Evolutionary conservation across 2,113 vertebrate species (phyloP).

Genomic region (Dicentrarchus labrax): DNA sequence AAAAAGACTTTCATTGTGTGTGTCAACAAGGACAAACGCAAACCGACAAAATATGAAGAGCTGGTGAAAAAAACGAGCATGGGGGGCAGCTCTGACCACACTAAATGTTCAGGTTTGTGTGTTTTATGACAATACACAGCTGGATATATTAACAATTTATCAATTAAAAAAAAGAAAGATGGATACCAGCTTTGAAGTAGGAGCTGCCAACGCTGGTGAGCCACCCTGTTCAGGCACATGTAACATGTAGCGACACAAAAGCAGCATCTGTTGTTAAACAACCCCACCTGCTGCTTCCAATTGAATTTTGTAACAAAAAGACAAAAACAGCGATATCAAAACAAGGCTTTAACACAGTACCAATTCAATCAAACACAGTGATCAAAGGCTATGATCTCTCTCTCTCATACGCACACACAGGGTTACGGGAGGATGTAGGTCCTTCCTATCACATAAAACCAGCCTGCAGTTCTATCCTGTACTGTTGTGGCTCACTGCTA

Average conservation of each 20-base stretch:
- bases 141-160: neutral
- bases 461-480: conserved; percentile 41
- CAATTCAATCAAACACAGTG: conserved; percentile 59
- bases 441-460: conserved; percentile 41
- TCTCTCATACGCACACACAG: conserved; percentile 18
- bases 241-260: conserved; percentile 51
- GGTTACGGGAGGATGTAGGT: conserved; percentile 27
- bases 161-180: neutral
- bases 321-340: conserved; percentile 41
- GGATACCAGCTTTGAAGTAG: conserved; percentile 11
- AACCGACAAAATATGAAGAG: neutral
- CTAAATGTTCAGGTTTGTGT: neutral
- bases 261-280: conserved; percentile 63
- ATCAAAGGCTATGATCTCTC: conserved; percentile 60
- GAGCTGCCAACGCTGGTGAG: conserved; percentile 18
- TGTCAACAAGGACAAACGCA: neutral
- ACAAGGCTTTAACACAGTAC: conserved; percentile 40
- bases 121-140: neutral
- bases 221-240: conserved; percentile 14
- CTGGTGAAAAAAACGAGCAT: no score
- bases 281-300: conserved; percentile 65
- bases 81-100: neutral
- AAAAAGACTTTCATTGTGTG: neutral
- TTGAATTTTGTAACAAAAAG: conserved; percentile 59
- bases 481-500: conserved; percentile 56